Conservation (phyloP, 2,113 vertebrate species). For the Coptodon rendalli region DNA sequence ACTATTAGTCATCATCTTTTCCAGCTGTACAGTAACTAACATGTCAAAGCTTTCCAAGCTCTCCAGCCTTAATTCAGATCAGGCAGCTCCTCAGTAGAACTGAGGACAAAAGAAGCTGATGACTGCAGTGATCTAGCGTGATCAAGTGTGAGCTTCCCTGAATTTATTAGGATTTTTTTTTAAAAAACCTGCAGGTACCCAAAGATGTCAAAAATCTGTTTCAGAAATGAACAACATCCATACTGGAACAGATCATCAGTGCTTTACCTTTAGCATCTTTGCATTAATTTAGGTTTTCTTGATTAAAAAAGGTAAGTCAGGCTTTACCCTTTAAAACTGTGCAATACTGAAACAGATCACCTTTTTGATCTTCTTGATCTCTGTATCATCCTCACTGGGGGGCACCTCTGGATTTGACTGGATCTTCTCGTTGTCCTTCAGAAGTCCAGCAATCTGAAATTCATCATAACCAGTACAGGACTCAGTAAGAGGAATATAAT, state of each 20-base stretch:
- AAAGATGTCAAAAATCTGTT: neutral
- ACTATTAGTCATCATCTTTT: neutral
- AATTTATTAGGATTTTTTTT: neutral
- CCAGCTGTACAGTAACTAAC: neutral
- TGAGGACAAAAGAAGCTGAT: neutral
- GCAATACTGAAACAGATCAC: conserved; percentile 45
- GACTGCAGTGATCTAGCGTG: neutral
- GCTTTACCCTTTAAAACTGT: neutral
- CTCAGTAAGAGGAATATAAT: neutral
- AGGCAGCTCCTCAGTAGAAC: neutral
- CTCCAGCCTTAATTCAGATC: neutral
- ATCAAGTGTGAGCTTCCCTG: neutral
- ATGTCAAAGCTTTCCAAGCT: neutral
- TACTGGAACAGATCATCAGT: neutral
- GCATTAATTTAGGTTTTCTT: neutral
- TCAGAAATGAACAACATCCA: neutral
- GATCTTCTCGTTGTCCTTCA: conserved; percentile 91
- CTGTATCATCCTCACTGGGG: conserved; percentile 84
- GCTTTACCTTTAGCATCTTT: neutral
- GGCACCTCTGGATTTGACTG: conserved; percentile 79
- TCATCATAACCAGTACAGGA: neutral
- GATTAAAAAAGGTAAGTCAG: neutral
- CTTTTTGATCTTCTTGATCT: conserved; percentile 99
- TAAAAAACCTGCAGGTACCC: neutral
- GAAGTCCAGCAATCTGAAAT: conserved; percentile 82